Conservation (phyloP, 2,797 vertebrate genomes). For the Clarias pachynema region DNA sequence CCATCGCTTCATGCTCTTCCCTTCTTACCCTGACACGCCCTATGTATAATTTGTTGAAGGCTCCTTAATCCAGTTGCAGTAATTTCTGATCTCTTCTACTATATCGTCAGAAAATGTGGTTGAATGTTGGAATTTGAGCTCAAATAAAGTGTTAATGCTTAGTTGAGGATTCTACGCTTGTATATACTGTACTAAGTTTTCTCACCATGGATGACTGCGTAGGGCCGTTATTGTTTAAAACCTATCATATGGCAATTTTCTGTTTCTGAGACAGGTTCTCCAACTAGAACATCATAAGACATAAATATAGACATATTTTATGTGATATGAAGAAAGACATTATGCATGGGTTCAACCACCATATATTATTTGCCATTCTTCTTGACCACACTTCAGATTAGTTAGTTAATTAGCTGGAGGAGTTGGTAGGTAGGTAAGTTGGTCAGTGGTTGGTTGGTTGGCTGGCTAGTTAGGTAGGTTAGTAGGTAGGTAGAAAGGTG, state of each 20-base stretch:
- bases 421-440: no score
- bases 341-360: background rate
- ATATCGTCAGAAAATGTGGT: background rate
- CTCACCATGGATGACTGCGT: background rate
- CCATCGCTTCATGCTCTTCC: no score
- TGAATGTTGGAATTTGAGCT: background rate
- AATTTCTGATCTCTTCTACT: no score
- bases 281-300: background rate
- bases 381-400: background rate
- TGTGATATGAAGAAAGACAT: background rate
- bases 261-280: background rate
- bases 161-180: background rate
- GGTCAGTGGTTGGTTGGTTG: no score
- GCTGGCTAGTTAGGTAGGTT: no score
- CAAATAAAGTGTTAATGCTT: background rate
- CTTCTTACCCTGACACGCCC: no score
- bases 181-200: background rate
- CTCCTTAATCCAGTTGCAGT: no score
- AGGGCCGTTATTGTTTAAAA: no score
- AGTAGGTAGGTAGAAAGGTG: no score
- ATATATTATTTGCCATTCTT: background rate
- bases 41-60: no score
- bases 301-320: background rate
- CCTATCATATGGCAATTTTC: background rate
- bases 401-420: background rate